Conservation (phyloP, 2,797 vertebrate species). For the Sebastes cheni region DNA sequence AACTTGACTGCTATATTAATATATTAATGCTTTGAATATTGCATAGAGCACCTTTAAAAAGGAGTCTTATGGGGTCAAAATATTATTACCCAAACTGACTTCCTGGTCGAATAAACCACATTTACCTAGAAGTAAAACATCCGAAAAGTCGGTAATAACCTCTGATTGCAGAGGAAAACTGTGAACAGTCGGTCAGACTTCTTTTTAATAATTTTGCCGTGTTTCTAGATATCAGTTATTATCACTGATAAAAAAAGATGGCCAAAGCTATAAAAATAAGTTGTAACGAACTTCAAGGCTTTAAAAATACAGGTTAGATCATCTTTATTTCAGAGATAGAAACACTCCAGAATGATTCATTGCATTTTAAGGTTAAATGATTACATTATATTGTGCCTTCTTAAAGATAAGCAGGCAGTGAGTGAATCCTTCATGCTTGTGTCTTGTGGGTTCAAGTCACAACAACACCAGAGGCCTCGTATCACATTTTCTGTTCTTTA, state of each 20-base stretch:
- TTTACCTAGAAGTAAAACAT: background rate
- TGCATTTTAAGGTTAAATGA: background rate
- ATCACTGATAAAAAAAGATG: background rate
- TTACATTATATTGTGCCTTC: background rate
- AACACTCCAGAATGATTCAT: background rate
- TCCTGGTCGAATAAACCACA: background rate
- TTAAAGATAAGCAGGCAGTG: slow-evolving; percentile 1
- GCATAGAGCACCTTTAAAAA: background rate
- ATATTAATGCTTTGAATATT: background rate
- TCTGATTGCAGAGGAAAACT: background rate
- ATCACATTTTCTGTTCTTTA: slow-evolving; percentile 18
- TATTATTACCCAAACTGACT: background rate
- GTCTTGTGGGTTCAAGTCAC: slow-evolving; percentile 29
- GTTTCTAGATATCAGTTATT: background rate
- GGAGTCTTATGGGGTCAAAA: too few relatives aligned
- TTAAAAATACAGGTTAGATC: background rate
- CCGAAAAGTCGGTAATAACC: background rate
- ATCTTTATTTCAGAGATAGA: background rate
- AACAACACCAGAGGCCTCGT: slow-evolving; percentile 10
- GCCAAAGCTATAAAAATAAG: background rate
- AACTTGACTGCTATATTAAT: background rate
- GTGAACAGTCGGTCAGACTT: background rate
- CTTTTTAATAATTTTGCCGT: background rate
- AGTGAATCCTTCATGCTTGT: background rate
- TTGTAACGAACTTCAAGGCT: background rate